Evolutionary conservation across 2,888 invertebrate species (phyloP).

Genomic region (Loripinus fragilis): DNA sequence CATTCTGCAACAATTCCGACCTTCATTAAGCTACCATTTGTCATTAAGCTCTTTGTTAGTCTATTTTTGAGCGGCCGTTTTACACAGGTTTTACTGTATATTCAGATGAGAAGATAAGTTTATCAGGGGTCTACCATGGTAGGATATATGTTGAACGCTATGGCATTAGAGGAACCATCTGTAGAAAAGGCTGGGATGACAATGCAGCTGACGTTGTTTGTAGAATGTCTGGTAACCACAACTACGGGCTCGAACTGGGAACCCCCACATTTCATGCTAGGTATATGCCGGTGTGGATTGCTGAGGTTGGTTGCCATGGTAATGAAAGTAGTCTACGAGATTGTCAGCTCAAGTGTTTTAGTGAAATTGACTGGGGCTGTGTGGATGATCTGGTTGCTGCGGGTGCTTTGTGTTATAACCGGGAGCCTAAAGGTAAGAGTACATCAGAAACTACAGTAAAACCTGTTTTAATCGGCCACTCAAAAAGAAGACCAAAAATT

Average conservation of each 20-base stretch:
- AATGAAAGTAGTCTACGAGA: constrained; percentile 39
- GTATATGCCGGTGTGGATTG: constrained; percentile 53
- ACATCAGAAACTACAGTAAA: too few species aligned
- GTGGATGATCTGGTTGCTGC: constrained; percentile 34
- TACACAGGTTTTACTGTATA: too few species aligned
- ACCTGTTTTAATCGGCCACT: too few species aligned
- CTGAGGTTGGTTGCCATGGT: constrained; percentile 54
- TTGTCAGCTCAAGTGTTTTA: constrained; percentile 33
- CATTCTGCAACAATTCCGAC: too few species aligned
- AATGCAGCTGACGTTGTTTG: constrained; percentile 59
- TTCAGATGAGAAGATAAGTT: constrained; percentile 32
- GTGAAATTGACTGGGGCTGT: constrained; percentile 44
- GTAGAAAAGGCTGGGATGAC: constrained; percentile 58
- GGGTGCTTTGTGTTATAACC: constrained; percentile 41
- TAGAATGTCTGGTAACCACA: constrained; percentile 45
- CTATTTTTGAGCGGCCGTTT: too few species aligned
- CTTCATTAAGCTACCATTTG: too few species aligned
- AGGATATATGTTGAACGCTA: constrained; percentile 64
- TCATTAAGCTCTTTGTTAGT: too few species aligned
- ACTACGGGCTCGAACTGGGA: constrained; percentile 48
- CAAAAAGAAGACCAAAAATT: too few species aligned
- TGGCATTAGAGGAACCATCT: constrained; percentile 82
- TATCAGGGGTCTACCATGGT: constrained; percentile 43
- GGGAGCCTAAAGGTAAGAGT: constrained; percentile 35
- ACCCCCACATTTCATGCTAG: constrained; percentile 21